Base-by-base conservation (phyloP, 64 coral and sea anemone genomes). In the Montipora sp. region DNA sequence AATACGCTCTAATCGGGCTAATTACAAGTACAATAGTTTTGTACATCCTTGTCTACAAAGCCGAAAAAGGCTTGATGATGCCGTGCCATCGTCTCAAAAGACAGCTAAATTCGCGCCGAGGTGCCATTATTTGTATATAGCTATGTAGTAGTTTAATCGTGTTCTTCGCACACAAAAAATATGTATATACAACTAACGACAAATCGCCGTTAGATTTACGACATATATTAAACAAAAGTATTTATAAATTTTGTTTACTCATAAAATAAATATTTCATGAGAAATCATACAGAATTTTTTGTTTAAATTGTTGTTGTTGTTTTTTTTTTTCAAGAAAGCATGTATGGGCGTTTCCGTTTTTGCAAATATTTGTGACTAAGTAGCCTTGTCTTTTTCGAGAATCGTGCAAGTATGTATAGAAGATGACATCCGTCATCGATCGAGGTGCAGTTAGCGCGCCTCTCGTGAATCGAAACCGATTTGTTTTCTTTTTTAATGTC, bases 401-500 rank as follows among this genome's bases (percentile, higher is more conserved):
- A 75, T 45, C 75, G 75, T 78, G 75, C 14, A 78, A 78, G 46
- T 48, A 78, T 78, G 75, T 49, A 49, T 46, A n/a, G 18, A 63
- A 49, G 15, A 12, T 78, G 45, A 16, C 18, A 19, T 78, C 47
- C 8, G 45, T 49, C 15, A 19, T n/a, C 47, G 45, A 19, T 47
- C 14, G 13, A 49, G 82, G 63, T 85, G 82, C 71, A 48, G 43
- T 24, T 84, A 63, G 61, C 78, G 60, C 36, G 36, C 36, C 36
- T 46, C 59, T 84, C 27, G 65, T 85, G 71, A 85, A 85, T 85
- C 61, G 82, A 71, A 85, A 85, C 82, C 70, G 66, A 85, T 85
- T 85, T 85, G 82, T 85, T 85, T 85, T 71, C 21, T 85, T 85
- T 71, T 50, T 85, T 85, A 49, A 85, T 85, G 66, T 85, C 82